Conservation (phyloP, 2,113 vertebrate genomes). For the Spermophilus dauricus region DNA sequence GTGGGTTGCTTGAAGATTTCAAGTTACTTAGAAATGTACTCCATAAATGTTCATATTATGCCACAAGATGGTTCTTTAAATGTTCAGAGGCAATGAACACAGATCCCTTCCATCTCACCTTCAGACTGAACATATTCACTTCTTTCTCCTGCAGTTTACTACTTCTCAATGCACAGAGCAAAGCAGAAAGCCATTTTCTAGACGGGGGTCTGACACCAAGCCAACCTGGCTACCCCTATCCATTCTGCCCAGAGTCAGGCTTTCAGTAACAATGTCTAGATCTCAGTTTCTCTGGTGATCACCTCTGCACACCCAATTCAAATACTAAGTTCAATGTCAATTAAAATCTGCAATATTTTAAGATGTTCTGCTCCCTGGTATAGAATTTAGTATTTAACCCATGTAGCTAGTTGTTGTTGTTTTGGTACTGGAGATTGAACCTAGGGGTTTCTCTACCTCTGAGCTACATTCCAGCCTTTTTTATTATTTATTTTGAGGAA, state of each 20-base stretch:
- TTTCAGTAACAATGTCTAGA: neutral
- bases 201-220: neutral
- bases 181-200: slow-evolving; percentile 25
- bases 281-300: neutral
- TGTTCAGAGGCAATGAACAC: neutral
- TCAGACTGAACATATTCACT: neutral
- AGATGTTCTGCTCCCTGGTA: neutral
- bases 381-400: neutral
- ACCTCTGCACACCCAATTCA: neutral
- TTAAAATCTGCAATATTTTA: slow-evolving; percentile 23
- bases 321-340: neutral
- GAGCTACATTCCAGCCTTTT: too few relatives aligned
- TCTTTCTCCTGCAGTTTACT: neutral
- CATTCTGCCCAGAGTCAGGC: neutral
- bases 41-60: neutral
- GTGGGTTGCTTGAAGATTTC: neutral
- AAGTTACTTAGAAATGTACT: neutral
- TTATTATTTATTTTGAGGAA: too few relatives aligned
- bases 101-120: neutral
- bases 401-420: neutral
- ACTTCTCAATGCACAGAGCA: neutral
- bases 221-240: neutral
- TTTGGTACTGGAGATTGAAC: too few relatives aligned
- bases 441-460: too few relatives aligned
- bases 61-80: neutral